phyloP scores from a whole-genome alignment of 2,797 vertebrate genomes.

The Leptatherina wallacei region DNA sequence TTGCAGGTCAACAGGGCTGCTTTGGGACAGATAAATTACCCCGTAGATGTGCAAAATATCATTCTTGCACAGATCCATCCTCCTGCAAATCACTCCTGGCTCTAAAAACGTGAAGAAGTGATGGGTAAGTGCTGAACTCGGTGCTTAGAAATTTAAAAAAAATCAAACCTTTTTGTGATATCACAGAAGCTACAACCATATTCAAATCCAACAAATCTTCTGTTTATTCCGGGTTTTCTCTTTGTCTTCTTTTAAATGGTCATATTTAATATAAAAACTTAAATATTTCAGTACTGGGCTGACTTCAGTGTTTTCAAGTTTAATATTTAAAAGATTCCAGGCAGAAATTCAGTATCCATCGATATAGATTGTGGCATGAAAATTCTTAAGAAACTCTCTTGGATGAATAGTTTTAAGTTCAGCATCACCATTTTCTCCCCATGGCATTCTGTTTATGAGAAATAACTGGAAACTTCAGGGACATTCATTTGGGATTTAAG shows the following conservation, averaged over 20 bases:
- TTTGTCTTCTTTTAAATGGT: neutral
- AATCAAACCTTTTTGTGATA: neutral
- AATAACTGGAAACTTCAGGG: constrained; percentile 30
- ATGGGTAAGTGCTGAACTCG: neutral
- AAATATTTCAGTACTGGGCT: neutral
- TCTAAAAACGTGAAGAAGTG: neutral
- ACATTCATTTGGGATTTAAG: constrained; percentile 8
- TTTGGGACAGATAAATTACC: neutral
- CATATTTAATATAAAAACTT: neutral
- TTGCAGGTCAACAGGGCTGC: neutral
- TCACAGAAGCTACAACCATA: neutral
- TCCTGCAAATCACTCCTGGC: neutral
- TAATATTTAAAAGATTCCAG: neutral
- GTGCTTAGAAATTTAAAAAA: neutral
- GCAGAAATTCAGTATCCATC: neutral
- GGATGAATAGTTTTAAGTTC: neutral
- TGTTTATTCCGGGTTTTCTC: too few relatives aligned
- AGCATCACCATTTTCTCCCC: neutral
- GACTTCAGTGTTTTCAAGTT: neutral
- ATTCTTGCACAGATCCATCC: neutral
- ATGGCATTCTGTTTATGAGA: constrained; percentile 19
- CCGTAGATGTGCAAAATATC: neutral
- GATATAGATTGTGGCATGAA: neutral
- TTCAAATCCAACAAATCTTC: neutral
- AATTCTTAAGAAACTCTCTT: neutral